Evolutionary conservation across 2,888 invertebrate species (phyloP).

Genomic region (Limnephilus rhombicus): DNA sequence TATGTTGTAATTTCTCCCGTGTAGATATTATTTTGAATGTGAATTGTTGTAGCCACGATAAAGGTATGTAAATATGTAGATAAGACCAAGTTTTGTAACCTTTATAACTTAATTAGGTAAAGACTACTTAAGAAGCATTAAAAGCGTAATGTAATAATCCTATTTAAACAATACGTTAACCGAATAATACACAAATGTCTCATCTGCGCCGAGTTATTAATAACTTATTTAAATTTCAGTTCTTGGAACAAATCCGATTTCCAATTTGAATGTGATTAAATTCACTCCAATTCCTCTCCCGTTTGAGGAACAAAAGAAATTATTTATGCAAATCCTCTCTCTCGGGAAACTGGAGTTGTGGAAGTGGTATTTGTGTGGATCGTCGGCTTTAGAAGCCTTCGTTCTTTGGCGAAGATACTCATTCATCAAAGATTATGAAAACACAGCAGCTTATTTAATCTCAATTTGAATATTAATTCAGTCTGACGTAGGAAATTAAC

Average conservation of each 20-base stretch:
- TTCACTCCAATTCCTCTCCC: constrained; percentile 40
- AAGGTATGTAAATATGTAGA: background rate
- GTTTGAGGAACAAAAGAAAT: constrained; percentile 51
- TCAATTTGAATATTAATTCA: constrained; percentile 21
- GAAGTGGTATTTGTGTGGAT: constrained; percentile 39
- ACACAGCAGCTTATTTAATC: constrained; percentile 15
- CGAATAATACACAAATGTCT: background rate
- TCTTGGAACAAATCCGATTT: constrained; percentile 45
- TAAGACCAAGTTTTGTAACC: background rate
- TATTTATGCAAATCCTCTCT: constrained; percentile 49
- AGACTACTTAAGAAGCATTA: background rate
- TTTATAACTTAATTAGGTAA: background rate
- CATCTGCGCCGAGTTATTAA: constrained; percentile 5
- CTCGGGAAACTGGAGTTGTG: constrained; percentile 24
- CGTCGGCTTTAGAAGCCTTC: constrained; percentile 17
- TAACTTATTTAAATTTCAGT: constrained; percentile 37
- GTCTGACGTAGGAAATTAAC: background rate
- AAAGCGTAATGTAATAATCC: background rate
- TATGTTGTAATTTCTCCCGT: background rate
- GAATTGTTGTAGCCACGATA: background rate
- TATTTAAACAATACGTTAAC: background rate
- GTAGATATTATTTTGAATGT: background rate
- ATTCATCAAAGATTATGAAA: constrained; percentile 44
- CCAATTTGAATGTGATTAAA: constrained; percentile 49
- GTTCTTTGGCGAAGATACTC: constrained; percentile 31